Conservation (phyloP, 2,797 vertebrate species). For the Choloepus didactylus region DNA sequence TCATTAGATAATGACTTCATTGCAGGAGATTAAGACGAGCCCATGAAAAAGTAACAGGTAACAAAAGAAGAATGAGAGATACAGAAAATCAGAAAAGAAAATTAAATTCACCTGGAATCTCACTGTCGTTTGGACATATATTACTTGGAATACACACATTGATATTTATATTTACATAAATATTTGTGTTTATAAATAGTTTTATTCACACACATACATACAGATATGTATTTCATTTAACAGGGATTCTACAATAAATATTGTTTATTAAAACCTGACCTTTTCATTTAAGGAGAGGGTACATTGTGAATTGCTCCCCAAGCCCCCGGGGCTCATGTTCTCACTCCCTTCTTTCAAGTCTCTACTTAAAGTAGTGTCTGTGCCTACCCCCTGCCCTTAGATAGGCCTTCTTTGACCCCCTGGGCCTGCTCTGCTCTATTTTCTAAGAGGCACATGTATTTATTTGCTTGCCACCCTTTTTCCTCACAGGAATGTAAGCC, state of each 20-base stretch:
- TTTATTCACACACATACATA: background rate
- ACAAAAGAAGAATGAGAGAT: background rate
- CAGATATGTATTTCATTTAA: background rate
- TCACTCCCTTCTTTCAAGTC: background rate
- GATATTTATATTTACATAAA: too few species aligned
- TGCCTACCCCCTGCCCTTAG: background rate
- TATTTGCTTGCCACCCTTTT: background rate
- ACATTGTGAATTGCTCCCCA: background rate
- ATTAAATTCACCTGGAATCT: conserved; percentile 25
- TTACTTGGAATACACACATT: background rate
- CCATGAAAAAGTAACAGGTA: background rate
- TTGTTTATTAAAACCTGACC: background rate
- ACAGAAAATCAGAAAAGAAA: background rate
- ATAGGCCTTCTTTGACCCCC: background rate
- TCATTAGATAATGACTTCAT: background rate
- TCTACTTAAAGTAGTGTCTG: background rate
- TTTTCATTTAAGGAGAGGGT: background rate
- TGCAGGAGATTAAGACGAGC: background rate
- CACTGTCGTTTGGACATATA: background rate
- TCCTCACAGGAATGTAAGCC: background rate
- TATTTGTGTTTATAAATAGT: background rate
- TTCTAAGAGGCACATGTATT: background rate
- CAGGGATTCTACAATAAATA: too few species aligned
- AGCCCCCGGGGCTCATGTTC: fast-evolving
- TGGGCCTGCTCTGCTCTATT: background rate